Evolutionary conservation across 2,888 invertebrate genomes (phyloP).

Genomic region (Eremobia ochroleuca): DNA sequence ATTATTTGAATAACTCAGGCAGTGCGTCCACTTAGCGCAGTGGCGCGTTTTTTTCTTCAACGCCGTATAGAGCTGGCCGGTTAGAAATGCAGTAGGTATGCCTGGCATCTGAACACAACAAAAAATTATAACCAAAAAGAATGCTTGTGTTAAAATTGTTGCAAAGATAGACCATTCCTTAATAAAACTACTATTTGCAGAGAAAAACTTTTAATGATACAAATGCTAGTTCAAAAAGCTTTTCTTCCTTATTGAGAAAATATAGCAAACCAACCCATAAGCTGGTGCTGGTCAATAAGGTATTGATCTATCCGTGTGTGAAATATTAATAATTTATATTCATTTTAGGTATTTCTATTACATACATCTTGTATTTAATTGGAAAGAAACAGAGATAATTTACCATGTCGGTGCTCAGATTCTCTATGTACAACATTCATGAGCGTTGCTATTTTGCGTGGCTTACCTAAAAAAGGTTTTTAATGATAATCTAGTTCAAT

Average conservation of each 20-base stretch:
- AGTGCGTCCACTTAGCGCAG: conserved; percentile 17
- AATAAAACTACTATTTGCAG: conserved; percentile 6
- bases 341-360: not conserved
- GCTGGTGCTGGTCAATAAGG: not conserved
- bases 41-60: conserved; percentile 47
- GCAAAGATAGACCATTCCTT: conserved; percentile 22
- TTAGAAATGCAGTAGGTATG: conserved; percentile 34
- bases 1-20: conserved; percentile 46
- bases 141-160: conserved; percentile 31
- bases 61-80: conserved; percentile 37
- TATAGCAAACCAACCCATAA: not conserved
- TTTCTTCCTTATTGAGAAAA: conserved; percentile 12
- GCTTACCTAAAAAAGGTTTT: not conserved
- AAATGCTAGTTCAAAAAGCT: conserved; percentile 15
- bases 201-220: not conserved
- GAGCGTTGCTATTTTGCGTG: not conserved
- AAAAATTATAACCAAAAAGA: conserved; percentile 52
- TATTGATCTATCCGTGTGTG: not conserved
- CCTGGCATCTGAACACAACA: conserved; percentile 19
- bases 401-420: not conserved
- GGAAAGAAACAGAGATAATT: not conserved
- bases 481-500: not conserved
- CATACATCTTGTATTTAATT: not conserved
- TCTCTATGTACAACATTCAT: not conserved
- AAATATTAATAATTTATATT: not conserved